Evolutionary conservation across 2,797 vertebrate species (phyloP).

Genomic region (Chaetodon trifasciatus): DNA sequence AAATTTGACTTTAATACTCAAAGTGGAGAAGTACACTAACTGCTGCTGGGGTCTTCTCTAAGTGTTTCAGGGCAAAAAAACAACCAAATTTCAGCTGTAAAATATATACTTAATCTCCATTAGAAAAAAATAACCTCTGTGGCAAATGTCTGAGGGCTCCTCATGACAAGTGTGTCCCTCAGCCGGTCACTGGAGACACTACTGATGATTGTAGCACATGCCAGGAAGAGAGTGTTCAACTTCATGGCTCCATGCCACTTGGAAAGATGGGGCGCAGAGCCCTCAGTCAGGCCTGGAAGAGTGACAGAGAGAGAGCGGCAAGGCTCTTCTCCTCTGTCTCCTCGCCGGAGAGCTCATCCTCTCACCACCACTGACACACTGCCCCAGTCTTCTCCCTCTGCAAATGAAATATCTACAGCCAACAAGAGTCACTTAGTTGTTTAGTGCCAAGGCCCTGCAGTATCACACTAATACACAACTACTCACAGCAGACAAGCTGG

Average conservation of each 20-base stretch:
- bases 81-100: slow-evolving; percentile 10
- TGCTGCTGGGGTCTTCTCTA: slow-evolving; percentile 19
- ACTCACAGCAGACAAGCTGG: slow-evolving; percentile 56
- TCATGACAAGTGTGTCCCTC: slow-evolving; percentile 34
- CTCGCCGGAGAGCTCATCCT: slow-evolving; percentile 73
- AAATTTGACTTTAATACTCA: slow-evolving; percentile 68
- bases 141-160: slow-evolving; percentile 27
- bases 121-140: slow-evolving; percentile 5
- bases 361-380: slow-evolving; percentile 76
- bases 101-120: slow-evolving; percentile 23
- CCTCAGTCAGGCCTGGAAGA: slow-evolving; percentile 60
- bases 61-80: slow-evolving; percentile 30
- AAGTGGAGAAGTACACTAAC: slow-evolving; percentile 48
- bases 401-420: slow-evolving; percentile 65
- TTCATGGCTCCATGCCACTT: slow-evolving; percentile 63
- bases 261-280: slow-evolving; percentile 58
- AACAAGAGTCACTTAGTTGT: slow-evolving; percentile 67
- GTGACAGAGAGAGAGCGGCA: slow-evolving; percentile 46
- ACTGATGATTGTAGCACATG: slow-evolving; percentile 30
- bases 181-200: slow-evolving; percentile 47
- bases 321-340: slow-evolving; percentile 68
- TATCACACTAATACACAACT: slow-evolving; percentile 55
- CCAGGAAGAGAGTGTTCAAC: slow-evolving; percentile 50
- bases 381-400: slow-evolving; percentile 66
- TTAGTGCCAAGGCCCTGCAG: slow-evolving; percentile 68